These are phyloP conservation scores for Coelopa pilipes DNA, from an alignment of 2,888 invertebrate species.

Conservation along the genomic window DNA sequence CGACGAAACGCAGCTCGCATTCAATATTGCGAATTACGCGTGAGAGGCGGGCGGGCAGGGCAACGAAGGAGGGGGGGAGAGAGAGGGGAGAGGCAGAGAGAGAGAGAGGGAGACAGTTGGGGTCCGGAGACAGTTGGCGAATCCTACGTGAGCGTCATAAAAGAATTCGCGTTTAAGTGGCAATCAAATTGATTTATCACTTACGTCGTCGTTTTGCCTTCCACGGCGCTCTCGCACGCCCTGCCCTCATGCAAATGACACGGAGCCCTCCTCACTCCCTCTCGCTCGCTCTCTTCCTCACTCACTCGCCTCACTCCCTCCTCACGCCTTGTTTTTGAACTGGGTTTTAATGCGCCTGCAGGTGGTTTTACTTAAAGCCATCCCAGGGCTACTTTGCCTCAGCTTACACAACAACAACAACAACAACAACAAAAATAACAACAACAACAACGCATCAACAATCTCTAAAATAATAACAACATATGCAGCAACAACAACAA, in stretches of 20 bases:
- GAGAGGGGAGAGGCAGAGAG: not conserved
- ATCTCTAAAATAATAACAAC: not conserved
- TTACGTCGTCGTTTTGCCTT: constrained; percentile 30
- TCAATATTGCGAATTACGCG: no score
- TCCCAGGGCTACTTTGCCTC: constrained; percentile 13
- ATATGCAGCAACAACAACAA: not conserved
- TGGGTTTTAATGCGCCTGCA: not conserved
- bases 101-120: not conserved
- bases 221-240: not conserved
- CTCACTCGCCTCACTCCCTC: no score
- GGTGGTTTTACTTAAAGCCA: not conserved
- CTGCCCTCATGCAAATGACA: constrained; percentile 43
- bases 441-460: not conserved
- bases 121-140: not conserved
- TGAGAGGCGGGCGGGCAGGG: not conserved
- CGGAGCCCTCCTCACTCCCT: not conserved
- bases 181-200: constrained; percentile 59
- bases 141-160: constrained; percentile 10
- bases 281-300: no score
- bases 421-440: not conserved
- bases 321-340: not conserved
- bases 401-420: not conserved
- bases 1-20: no score
- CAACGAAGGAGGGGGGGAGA: not conserved
- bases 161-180: constrained; percentile 35